Evolutionary conservation across 2,797 vertebrate species (phyloP).

Genomic region (Numenius phaeopus): DNA sequence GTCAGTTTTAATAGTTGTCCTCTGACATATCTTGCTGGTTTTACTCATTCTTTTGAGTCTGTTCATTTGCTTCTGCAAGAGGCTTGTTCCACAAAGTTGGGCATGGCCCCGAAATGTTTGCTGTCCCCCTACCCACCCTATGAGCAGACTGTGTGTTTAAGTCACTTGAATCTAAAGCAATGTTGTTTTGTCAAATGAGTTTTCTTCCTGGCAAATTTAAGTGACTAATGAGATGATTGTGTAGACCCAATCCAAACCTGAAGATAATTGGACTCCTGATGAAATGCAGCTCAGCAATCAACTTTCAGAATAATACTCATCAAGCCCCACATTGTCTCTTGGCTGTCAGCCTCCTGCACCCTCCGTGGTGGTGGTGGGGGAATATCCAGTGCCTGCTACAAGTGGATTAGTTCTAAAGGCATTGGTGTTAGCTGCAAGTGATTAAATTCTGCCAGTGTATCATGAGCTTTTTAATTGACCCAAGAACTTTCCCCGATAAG

Average conservation of each 20-base stretch:
- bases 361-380: fast-evolving
- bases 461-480: neutral
- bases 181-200: neutral
- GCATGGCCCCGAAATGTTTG: neutral
- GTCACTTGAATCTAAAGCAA: neutral
- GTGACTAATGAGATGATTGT: neutral
- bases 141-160: neutral
- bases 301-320: neutral
- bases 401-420: neutral
- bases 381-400: neutral
- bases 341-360: neutral
- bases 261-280: neutral
- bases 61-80: too few relatives aligned
- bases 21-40: neutral
- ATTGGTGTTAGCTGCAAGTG: neutral
- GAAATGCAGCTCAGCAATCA: neutral
- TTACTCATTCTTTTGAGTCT: neutral
- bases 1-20: neutral
- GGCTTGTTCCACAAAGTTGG: too few relatives aligned
- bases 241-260: neutral
- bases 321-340: neutral
- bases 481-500: neutral
- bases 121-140: fast-evolving
- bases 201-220: neutral
- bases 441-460: neutral